Conservation (phyloP, 1,140 invertebrate genomes). For the Leptinotarsa defecta region DNA sequence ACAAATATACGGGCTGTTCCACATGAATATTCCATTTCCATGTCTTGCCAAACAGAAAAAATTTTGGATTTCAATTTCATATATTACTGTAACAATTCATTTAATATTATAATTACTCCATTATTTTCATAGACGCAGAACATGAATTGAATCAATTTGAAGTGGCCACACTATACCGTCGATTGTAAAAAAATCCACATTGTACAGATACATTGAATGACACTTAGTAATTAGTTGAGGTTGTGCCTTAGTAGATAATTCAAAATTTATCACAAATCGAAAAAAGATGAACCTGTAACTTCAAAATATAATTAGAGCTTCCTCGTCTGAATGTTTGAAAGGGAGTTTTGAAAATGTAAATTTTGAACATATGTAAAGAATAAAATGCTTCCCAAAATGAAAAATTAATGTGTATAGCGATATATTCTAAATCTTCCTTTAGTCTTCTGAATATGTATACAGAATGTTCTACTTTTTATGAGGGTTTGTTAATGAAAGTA, state of each 20-base stretch:
- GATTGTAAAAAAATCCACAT: neutral
- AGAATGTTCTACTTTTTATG: neutral
- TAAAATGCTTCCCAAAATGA: constrained; percentile 43
- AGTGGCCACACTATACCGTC: too few species aligned
- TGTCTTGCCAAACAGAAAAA: too few species aligned
- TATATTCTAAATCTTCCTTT: constrained; percentile 53
- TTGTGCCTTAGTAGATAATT: constrained; percentile 54
- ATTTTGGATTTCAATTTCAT: too few species aligned
- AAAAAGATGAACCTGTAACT: constrained; percentile 21
- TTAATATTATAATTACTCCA: too few species aligned
- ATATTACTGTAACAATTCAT: too few species aligned
- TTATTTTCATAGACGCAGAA: too few species aligned
- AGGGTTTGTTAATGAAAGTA: neutral
- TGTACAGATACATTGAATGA: neutral
- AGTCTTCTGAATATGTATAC: constrained; percentile 15
- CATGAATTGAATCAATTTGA: too few species aligned
- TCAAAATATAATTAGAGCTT: constrained; percentile 46
- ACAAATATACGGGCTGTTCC: too few species aligned
- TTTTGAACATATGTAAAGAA: constrained; percentile 16
- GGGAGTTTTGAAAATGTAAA: constrained; percentile 40
- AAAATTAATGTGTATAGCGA: constrained; percentile 39
- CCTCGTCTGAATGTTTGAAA: constrained; percentile 33
- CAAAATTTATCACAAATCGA: constrained; percentile 46
- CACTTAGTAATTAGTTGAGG: constrained; percentile 38
- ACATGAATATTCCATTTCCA: too few species aligned